Conservation (phyloP, 2,113 vertebrate genomes). For the Hippolais icterina region DNA sequence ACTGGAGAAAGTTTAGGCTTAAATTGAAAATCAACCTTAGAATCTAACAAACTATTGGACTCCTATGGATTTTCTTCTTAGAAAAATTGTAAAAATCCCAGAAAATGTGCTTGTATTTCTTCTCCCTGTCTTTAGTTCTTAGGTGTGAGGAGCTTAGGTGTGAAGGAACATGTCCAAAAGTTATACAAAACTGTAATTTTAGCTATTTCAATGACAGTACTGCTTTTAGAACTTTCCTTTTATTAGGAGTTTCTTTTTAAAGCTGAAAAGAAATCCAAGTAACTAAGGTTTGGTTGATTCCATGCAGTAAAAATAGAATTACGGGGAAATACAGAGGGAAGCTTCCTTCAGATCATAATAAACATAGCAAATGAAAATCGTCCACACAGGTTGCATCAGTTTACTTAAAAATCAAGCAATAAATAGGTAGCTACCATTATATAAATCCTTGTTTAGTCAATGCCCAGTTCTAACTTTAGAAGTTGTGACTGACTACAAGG, state of each 20-base stretch:
- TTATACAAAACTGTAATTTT: neutral
- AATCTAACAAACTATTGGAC: neutral
- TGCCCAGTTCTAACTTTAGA: neutral
- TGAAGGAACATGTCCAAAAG: neutral
- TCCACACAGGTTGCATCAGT: neutral
- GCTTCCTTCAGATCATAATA: neutral
- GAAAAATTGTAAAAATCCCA: neutral
- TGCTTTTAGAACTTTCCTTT: neutral
- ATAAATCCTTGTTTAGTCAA: neutral
- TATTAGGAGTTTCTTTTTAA: neutral
- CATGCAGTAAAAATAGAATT: neutral
- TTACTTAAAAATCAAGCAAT: neutral
- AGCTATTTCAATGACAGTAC: neutral
- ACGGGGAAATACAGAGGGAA: neutral
- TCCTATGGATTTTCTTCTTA: neutral
- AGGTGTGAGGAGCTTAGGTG: neutral
- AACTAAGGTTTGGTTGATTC: neutral
- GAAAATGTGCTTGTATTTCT: neutral
- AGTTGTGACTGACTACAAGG: neutral
- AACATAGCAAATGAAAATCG: neutral
- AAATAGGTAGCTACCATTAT: neutral
- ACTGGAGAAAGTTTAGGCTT: neutral
- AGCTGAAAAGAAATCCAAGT: neutral
- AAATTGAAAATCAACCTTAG: neutral
- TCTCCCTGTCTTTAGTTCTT: neutral